Evolutionary conservation across 2,888 invertebrate genomes (phyloP).

Genomic region (Hedya salicella): DNA sequence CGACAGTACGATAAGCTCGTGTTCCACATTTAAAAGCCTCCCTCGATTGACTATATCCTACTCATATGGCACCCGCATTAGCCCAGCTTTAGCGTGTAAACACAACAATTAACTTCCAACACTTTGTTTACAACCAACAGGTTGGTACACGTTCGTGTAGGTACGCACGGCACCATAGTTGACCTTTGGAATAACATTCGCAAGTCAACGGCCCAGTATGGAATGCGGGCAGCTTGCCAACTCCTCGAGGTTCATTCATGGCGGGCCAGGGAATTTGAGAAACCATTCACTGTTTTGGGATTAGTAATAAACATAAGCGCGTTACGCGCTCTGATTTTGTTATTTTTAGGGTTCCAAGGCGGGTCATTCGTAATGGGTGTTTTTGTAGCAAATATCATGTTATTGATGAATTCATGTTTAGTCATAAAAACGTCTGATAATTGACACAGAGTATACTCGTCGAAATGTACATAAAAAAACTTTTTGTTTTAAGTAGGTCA

Average conservation of each 20-base stretch:
- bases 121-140: slow-evolving; percentile 30
- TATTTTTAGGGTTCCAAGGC: not conserved
- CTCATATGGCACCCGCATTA: not conserved
- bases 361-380: not conserved
- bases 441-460: too few species aligned
- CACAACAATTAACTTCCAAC: not conserved
- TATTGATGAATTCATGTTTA: too few species aligned
- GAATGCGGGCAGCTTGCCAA: slow-evolving; percentile 39
- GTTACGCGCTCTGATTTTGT: slow-evolving; percentile 26
- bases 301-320: not conserved
- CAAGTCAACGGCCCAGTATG: slow-evolving; percentile 30
- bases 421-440: too few species aligned
- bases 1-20: too few species aligned
- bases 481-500: too few species aligned
- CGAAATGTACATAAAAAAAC: too few species aligned
- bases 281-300: slow-evolving; percentile 18
- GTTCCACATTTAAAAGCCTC: too few species aligned
- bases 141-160: slow-evolving; percentile 23
- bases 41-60: not conserved
- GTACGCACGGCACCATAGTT: slow-evolving; percentile 37
- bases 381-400: too few species aligned
- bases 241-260: slow-evolving; percentile 34
- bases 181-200: slow-evolving; percentile 38
- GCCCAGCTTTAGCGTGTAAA: not conserved
- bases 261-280: slow-evolving; percentile 1